Evolutionary conservation across 2,113 vertebrate genomes (phyloP).

Genomic region (Oncorhynchus kisutch): DNA sequence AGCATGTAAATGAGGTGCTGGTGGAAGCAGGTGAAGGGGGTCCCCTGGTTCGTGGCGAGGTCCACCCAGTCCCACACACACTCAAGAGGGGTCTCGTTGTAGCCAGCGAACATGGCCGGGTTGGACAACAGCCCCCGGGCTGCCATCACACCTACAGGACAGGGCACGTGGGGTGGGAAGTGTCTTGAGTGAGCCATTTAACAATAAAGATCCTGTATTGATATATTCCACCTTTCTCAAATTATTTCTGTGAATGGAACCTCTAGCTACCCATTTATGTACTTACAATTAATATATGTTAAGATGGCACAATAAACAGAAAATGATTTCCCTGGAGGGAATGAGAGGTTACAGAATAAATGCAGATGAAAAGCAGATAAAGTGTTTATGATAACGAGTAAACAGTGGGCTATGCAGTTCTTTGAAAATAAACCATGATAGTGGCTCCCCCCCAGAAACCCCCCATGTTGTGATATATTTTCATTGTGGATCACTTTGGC

Average conservation of each 20-base stretch:
- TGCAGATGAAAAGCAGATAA: too few species aligned
- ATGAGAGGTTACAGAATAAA: too few species aligned
- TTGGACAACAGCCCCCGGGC: slow-evolving; percentile 92
- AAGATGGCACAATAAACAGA: too few species aligned
- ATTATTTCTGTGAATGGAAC: neutral
- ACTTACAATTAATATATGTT: too few species aligned
- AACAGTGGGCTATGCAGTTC: too few species aligned
- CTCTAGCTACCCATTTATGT: too few species aligned
- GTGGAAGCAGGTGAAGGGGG: slow-evolving; percentile 92
- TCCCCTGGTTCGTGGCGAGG: slow-evolving; percentile 87
- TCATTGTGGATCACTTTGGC: too few species aligned
- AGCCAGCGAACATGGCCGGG: slow-evolving; percentile 93
- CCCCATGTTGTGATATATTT: too few species aligned
- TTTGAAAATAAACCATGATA: too few species aligned
- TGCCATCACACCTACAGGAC: slow-evolving; percentile 87
- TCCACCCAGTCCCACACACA: slow-evolving; percentile 97
- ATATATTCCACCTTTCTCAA: neutral
- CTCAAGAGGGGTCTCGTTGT: slow-evolving; percentile 87
- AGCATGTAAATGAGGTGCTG: slow-evolving; percentile 98
- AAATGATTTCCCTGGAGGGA: too few species aligned
- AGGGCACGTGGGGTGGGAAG: slow-evolving; percentile 18
- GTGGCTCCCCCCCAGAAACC: too few species aligned
- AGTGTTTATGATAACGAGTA: too few species aligned
- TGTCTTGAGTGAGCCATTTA: neutral
- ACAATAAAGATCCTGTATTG: neutral